These are phyloP conservation scores for Hemithea aestivaria DNA, from an alignment of 2,888 invertebrate genomes.

Conservation along the genomic window DNA sequence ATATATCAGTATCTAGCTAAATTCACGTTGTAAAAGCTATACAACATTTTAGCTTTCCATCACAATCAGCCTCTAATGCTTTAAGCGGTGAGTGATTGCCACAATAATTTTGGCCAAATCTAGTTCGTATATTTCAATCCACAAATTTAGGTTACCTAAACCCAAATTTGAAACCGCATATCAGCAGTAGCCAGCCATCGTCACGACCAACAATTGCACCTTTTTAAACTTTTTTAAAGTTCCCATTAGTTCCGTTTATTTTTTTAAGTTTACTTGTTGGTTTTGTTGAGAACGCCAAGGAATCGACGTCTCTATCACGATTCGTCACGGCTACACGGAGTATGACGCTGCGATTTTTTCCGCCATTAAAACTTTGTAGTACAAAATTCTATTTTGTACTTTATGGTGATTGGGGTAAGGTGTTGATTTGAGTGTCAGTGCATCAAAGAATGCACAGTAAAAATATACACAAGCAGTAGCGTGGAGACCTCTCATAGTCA, in stretches of 20 bases:
- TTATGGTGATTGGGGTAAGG: not conserved
- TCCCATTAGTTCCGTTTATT: slow-evolving; percentile 35
- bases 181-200: slow-evolving; percentile 21
- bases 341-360: slow-evolving; percentile 71
- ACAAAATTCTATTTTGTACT: slow-evolving; percentile 9
- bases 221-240: slow-evolving; percentile 25
- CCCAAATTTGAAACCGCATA: slow-evolving; percentile 14
- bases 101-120: too few relatives aligned
- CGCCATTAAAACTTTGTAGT: slow-evolving; percentile 41
- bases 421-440: not conserved
- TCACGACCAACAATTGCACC: slow-evolving; percentile 32
- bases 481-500: slow-evolving; percentile 57
- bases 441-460: slow-evolving; percentile 10
- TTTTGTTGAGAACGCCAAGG: slow-evolving; percentile 68
- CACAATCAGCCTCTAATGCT: too few relatives aligned
- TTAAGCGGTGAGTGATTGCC: too few relatives aligned
- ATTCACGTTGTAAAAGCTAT: too few relatives aligned
- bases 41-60: too few relatives aligned
- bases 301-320: slow-evolving; percentile 69
- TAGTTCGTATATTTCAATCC: not conserved
- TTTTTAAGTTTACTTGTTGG: slow-evolving; percentile 61
- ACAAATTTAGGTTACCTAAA: slow-evolving; percentile 10
- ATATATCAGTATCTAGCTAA: too few relatives aligned
- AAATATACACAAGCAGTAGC: slow-evolving; percentile 50
- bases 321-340: slow-evolving; percentile 64